Conservation (phyloP, 1,140 invertebrate species). For the Orussus abietinus region DNA sequence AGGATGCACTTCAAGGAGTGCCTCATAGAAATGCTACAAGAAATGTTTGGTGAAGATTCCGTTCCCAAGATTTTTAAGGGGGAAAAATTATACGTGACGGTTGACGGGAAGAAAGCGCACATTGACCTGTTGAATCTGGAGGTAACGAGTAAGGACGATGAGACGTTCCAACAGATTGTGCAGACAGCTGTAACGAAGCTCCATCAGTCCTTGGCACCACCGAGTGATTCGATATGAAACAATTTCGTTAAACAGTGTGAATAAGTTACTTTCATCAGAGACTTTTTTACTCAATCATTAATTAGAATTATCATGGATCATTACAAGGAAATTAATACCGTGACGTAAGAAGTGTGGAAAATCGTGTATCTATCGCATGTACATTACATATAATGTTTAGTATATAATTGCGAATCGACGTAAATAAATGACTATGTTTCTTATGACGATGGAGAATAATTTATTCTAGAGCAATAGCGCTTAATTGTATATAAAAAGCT, state of each 20-base stretch:
- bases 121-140: slow-evolving; percentile 81
- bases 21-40: slow-evolving; percentile 86
- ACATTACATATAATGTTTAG: no score
- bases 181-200: slow-evolving; percentile 82
- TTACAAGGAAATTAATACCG: no score
- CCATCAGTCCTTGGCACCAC: slow-evolving; percentile 78
- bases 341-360: no score
- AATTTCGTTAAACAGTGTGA: slow-evolving; percentile 3
- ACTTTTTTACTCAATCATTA: no score
- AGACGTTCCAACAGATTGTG: slow-evolving; percentile 77
- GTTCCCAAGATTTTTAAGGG: slow-evolving; percentile 94
- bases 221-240: slow-evolving; percentile 38
- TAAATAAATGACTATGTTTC: no score
- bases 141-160: slow-evolving; percentile 78
- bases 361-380: no score
- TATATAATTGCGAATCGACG: no score
- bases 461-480: no score
- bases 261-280: no score
- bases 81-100: slow-evolving; percentile 80
- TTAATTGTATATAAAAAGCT: no score
- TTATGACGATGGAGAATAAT: no score
- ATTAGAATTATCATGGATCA: no score
- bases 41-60: slow-evolving; percentile 92
- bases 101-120: slow-evolving; percentile 79
- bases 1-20: slow-evolving; percentile 90